Conservation (phyloP, 2,888 invertebrate genomes). For the Diadegma fenestrale region DNA sequence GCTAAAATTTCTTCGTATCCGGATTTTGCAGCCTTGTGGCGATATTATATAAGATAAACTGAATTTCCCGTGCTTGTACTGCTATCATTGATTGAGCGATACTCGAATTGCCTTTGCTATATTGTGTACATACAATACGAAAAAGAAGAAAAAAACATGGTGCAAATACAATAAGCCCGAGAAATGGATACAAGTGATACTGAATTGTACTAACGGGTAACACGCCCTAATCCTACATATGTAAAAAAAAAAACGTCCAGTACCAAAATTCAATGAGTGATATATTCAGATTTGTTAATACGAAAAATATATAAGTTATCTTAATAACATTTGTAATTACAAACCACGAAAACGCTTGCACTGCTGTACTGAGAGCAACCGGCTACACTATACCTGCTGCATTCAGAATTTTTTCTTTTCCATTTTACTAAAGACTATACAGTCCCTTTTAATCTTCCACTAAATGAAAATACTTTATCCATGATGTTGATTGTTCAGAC, state of each 20-base stretch:
- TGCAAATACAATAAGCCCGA: slow-evolving; percentile 39
- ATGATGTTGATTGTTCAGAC: slow-evolving; percentile 61
- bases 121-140: slow-evolving; percentile 34
- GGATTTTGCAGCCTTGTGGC: slow-evolving; percentile 43
- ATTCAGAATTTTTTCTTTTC: slow-evolving; percentile 45
- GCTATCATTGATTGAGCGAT: slow-evolving; percentile 27
- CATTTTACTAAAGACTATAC: slow-evolving; percentile 47
- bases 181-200: slow-evolving; percentile 66
- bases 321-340: slow-evolving; percentile 41
- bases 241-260: slow-evolving; percentile 16
- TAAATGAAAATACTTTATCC: slow-evolving; percentile 54
- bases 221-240: slow-evolving; percentile 4
- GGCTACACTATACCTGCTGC: slow-evolving; percentile 60
- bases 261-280: slow-evolving; percentile 59
- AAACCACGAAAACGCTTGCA: slow-evolving; percentile 45
- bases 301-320: slow-evolving; percentile 29
- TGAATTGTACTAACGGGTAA: slow-evolving; percentile 59
- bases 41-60: slow-evolving; percentile 12
- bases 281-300: slow-evolving; percentile 32
- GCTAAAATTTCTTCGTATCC: slow-evolving; percentile 60
- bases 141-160: slow-evolving; percentile 16
- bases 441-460: slow-evolving; percentile 51
- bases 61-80: slow-evolving; percentile 35
- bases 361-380: slow-evolving; percentile 52
- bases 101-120: slow-evolving; percentile 43